Percentiles rank a stretch among this genome's conserved stretches.
These are phyloP conservation scores for Ecliptopera silaceata DNA, from an alignment of 2,888 invertebrate genomes.

Conservation along the genomic window DNA sequence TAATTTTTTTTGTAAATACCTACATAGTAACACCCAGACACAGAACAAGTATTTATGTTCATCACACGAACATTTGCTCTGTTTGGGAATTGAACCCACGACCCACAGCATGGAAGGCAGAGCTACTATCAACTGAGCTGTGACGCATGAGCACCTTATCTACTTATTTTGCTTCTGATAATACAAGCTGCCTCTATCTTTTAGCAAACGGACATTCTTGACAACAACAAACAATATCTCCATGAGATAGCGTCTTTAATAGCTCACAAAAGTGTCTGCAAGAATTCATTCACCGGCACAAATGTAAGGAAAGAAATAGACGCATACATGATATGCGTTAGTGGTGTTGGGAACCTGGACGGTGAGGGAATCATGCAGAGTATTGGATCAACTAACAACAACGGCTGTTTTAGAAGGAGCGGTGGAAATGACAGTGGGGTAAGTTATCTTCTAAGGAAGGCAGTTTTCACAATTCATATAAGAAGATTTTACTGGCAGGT, in stretches of 20 bases:
- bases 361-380: conserved; percentile 19
- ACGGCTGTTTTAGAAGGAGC: neutral
- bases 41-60: too few relatives aligned
- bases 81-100: too few relatives aligned
- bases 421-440: neutral
- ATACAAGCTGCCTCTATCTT: neutral
- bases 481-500: too few relatives aligned
- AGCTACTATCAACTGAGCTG: too few relatives aligned
- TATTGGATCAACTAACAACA: neutral
- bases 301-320: conserved; percentile 11
- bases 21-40: too few relatives aligned
- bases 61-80: too few relatives aligned
- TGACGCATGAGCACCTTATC: too few relatives aligned
- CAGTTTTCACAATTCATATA: too few relatives aligned
- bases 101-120: too few relatives aligned
- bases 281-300: neutral
- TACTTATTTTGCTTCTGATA: too few relatives aligned
- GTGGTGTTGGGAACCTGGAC: conserved; percentile 26
- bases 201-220: conserved; percentile 3
- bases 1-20: too few relatives aligned
- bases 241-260: conserved; percentile 39
- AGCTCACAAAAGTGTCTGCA: conserved; percentile 37
- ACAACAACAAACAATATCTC: conserved; percentile 11
- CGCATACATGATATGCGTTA: conserved; percentile 25
- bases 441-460: too few relatives aligned